Conservation (phyloP, 2,113 vertebrate species). For the Eptatretus burgeri region DNA sequence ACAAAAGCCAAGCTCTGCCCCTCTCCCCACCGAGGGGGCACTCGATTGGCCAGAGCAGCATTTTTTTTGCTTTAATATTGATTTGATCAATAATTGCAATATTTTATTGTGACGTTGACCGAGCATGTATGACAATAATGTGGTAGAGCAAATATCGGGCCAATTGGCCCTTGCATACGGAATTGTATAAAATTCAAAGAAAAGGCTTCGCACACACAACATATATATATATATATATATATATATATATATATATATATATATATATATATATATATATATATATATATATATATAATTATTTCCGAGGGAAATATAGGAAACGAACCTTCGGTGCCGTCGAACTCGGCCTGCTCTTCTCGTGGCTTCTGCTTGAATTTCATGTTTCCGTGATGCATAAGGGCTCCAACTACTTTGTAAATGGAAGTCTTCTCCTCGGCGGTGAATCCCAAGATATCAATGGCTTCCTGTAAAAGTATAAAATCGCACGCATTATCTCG, state of each 20-base stretch:
- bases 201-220: not conserved
- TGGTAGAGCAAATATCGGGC: too few relatives aligned
- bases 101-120: too few relatives aligned
- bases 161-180: too few relatives aligned
- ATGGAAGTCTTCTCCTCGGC: slow-evolving; percentile 20
- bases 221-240: not conserved
- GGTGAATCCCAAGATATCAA: slow-evolving; percentile 24
- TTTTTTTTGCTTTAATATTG: too few relatives aligned
- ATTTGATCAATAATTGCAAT: too few relatives aligned
- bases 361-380: slow-evolving; percentile 29
- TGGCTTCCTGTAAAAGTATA: slow-evolving; percentile 17
- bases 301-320: not conserved
- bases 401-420: slow-evolving; percentile 21
- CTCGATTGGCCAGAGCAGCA: too few relatives aligned
- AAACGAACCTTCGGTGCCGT: slow-evolving; percentile 20
- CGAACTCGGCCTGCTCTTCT: slow-evolving; percentile 27
- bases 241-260: not conserved
- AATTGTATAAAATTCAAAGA: not conserved
- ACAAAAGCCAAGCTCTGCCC: too few relatives aligned
- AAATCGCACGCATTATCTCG: too few relatives aligned
- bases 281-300: too few relatives aligned
- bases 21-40: too few relatives aligned
- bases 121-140: too few relatives aligned
- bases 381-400: slow-evolving; percentile 27
- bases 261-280: not conserved